Evolutionary conservation across 2,113 vertebrate species (phyloP), one percentile per base, ranked within the genome.

Genomic region (Panthera tigris): DNA sequence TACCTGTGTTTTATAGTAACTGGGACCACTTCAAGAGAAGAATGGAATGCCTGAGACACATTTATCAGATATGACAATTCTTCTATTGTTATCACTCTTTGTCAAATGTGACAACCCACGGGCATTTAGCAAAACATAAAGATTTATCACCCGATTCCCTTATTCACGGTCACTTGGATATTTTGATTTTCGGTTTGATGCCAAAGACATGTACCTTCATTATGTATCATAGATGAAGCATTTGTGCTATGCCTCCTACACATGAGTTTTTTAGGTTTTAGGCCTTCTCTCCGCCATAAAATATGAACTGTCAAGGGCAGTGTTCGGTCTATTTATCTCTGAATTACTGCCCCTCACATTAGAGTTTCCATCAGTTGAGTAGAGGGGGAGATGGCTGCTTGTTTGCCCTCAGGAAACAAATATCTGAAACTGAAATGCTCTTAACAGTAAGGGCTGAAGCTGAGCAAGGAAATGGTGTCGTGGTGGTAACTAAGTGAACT

Each of bases 271-370:
- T 96, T 92, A 94, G 78, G 93, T 74, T 93, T 92, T 85, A 96
- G 92, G 25, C 87, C 97, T 95, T 97, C 27, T 0, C 95, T 96
- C 68, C 1, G 1, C 36, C 71, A 89, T 97, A 93, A 98, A 98
- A 96, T 93, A 97, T 93, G 97, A 96, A 97, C 78, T 95, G 92
- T 97, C 96, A 97, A 2, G 61, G 86, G 14, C 76, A 95, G 73
- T 29, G 73, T 95, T 98, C 8, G 65, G 98, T 97, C 97, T 97
- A 45, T 98, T 97, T 97, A 96, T 97, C 98, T 95, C 92, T 98
- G 97, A 98, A 98, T 98, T 98, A 98, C 95, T 97, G 92, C 95
- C 91, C 93, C 97, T 98, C 84, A 50, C 78, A 94, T 97, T 97
- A 96, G 81, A 87, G 94, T 93, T 95, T 97, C 97, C 95, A 96